Evolutionary conservation across 1,140 invertebrate genomes (phyloP).

Genomic region (Magallana gigas): DNA sequence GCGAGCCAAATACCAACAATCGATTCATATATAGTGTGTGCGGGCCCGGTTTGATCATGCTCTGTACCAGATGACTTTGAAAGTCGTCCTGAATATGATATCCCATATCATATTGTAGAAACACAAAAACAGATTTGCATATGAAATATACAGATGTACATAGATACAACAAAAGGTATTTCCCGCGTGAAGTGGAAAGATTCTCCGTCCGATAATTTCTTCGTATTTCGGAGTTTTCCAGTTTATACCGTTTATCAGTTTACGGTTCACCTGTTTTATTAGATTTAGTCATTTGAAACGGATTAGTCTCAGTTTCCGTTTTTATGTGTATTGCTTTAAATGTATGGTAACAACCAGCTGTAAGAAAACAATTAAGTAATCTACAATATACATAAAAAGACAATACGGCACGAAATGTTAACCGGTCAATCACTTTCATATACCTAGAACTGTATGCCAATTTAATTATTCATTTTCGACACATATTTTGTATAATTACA

Average conservation of each 20-base stretch:
- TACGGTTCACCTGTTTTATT: background rate
- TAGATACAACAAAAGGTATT: background rate
- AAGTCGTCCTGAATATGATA: background rate
- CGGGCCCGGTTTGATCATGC: background rate
- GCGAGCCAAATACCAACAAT: background rate
- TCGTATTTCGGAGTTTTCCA: background rate
- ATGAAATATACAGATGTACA: background rate
- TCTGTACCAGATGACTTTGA: slow-evolving; percentile 21
- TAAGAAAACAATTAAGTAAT: too few species aligned
- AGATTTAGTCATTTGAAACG: too few species aligned
- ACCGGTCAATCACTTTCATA: too few species aligned
- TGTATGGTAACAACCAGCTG: too few species aligned
- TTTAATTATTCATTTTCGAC: too few species aligned
- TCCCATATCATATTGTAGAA: background rate
- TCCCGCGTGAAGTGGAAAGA: background rate
- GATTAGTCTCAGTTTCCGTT: too few species aligned
- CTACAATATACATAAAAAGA: too few species aligned
- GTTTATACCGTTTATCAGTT: background rate
- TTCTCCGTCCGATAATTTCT: background rate
- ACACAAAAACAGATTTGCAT: slow-evolving; percentile 5
- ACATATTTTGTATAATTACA: too few species aligned
- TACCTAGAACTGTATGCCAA: too few species aligned
- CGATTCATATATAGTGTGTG: background rate
- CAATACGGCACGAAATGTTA: too few species aligned
- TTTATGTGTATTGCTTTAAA: too few species aligned